Percentiles rank a stretch among this genome's conserved stretches.
phyloP scores from a whole-genome alignment of 2,113 vertebrate genomes.

The Morphnarchus princeps region DNA sequence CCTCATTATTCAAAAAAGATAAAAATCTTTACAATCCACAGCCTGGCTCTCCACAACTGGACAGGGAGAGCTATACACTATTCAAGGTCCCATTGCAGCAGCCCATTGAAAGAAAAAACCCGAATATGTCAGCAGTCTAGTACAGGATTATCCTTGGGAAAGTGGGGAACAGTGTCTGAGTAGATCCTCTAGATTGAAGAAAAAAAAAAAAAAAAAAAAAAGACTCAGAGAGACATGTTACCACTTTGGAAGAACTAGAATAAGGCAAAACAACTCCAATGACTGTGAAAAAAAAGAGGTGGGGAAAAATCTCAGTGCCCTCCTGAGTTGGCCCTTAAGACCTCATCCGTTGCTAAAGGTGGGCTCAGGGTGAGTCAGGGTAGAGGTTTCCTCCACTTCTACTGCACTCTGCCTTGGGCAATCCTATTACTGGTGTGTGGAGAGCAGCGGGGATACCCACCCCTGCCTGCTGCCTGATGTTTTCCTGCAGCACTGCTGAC shows the following conservation, averaged over 20 bases:
- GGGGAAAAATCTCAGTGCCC: not conserved
- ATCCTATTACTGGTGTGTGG: accelerated
- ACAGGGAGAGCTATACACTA: not conserved
- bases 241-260: not conserved
- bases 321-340: not conserved
- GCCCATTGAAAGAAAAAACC: not conserved
- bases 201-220: not conserved
- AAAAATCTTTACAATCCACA: not conserved
- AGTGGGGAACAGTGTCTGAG: not conserved
- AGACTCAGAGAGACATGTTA: not conserved
- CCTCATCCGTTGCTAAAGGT: not conserved
- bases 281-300: not conserved
- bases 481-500: not conserved
- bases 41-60: not conserved
- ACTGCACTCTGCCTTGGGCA: not conserved
- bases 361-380: not conserved
- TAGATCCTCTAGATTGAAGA: not conserved
- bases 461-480: too few relatives aligned
- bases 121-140: not conserved
- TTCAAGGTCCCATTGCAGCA: not conserved
- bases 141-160: not conserved
- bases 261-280: not conserved
- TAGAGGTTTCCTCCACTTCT: not conserved
- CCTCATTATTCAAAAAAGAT: not conserved
- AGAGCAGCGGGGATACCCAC: not conserved